Conservation (phyloP, 2,113 vertebrate species). For the Choloepus hoffmanni region DNA sequence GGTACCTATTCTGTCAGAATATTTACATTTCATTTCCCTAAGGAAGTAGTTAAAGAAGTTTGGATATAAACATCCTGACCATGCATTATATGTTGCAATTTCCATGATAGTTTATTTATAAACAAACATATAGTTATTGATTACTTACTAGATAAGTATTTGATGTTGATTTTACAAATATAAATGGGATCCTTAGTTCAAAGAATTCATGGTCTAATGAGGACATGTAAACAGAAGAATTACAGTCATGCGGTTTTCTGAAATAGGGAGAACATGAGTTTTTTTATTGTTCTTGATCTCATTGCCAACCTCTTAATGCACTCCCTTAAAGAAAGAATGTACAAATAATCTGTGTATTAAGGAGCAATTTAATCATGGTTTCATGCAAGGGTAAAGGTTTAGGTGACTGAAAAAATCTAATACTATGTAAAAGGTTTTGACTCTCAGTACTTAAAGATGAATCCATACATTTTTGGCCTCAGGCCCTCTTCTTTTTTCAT, state of each 20-base stretch:
- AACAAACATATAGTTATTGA: background rate
- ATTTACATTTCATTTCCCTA: slow-evolving; percentile 35
- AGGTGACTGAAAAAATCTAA: background rate
- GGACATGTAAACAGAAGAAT: background rate
- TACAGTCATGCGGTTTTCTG: background rate
- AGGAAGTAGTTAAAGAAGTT: background rate
- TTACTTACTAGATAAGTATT: background rate
- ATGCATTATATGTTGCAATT: background rate
- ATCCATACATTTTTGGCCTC: background rate
- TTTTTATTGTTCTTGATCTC: background rate
- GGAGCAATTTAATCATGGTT: background rate
- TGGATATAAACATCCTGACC: background rate
- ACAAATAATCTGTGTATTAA: background rate
- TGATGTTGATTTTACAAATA: background rate
- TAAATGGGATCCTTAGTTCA: background rate
- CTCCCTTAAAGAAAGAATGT: background rate
- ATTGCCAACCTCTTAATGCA: background rate
- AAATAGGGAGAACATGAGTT: background rate
- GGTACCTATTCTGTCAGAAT: background rate
- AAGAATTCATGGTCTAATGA: background rate
- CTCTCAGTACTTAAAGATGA: background rate
- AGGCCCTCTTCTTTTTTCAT: background rate
- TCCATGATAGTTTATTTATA: background rate
- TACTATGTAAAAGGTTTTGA: background rate
- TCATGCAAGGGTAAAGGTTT: background rate